These are phyloP conservation scores for Acipenser transmontanus DNA, from an alignment of 2,797 vertebrate genomes.

Conservation along the genomic window DNA sequence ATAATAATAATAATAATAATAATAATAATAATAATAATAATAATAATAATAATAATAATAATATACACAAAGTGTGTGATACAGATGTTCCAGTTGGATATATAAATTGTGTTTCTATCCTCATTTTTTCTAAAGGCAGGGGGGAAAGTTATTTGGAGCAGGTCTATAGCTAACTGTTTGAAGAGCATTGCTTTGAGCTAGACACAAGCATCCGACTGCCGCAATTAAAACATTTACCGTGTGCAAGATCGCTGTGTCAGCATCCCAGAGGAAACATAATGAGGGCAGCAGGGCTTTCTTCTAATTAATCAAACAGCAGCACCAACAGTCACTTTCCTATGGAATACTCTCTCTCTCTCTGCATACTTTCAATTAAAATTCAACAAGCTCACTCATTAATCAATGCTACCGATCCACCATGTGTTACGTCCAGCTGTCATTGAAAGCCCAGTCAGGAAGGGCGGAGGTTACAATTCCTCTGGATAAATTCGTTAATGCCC, in stretches of 20 bases:
- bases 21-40: too few relatives aligned
- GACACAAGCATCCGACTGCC: not conserved
- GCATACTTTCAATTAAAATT: conserved; percentile 1
- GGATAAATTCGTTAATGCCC: too few relatives aligned
- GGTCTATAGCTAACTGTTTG: too few relatives aligned
- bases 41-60: too few relatives aligned
- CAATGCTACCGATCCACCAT: not conserved
- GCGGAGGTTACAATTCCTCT: too few relatives aligned
- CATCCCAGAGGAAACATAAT: not conserved
- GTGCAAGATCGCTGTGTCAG: not conserved
- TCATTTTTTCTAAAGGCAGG: too few relatives aligned
- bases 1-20: too few relatives aligned
- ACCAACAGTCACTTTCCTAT: not conserved
- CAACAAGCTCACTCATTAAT: not conserved
- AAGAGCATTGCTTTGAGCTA: not conserved
- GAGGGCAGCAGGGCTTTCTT: not conserved
- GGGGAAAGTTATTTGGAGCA: too few relatives aligned
- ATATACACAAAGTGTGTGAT: too few relatives aligned
- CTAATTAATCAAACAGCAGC: not conserved
- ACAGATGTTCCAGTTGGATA: too few relatives aligned
- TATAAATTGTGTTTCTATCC: too few relatives aligned
- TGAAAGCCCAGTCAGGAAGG: not conserved
- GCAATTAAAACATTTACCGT: not conserved
- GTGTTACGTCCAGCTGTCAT: not conserved
- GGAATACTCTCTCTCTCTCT: not conserved